Evolutionary conservation across 2,113 vertebrate genomes (phyloP).

Genomic region (Taxidea taxus): DNA sequence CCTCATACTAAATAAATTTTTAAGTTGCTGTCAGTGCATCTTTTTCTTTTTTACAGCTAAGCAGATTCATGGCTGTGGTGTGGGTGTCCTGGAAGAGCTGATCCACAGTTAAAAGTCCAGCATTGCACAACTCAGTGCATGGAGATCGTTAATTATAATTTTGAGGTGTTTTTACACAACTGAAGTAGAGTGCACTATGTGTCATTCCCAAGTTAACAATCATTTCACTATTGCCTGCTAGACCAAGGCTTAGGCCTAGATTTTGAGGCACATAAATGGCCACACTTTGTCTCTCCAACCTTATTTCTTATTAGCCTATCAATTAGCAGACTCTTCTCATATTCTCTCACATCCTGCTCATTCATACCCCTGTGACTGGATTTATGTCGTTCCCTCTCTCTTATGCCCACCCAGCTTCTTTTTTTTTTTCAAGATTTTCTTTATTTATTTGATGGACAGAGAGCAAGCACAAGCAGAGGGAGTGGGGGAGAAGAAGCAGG

Average conservation of each 20-base stretch:
- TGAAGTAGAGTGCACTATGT: neutral
- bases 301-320: neutral
- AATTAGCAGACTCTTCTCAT: neutral
- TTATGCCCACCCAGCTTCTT: neutral
- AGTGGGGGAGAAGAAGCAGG: neutral
- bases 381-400: neutral
- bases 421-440: neutral
- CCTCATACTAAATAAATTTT: conserved; percentile 5
- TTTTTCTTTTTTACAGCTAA: neutral
- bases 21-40: neutral
- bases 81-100: neutral
- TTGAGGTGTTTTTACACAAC: neutral
- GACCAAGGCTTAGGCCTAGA: neutral
- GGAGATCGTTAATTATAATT: neutral
- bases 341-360: neutral
- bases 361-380: neutral
- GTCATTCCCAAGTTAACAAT: neutral
- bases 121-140: neutral
- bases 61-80: neutral
- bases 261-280: neutral
- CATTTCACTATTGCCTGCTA: neutral
- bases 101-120: neutral
- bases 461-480: neutral
- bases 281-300: neutral
- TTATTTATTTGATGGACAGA: neutral